phyloP scores from a whole-genome alignment of 2,113 vertebrate species.

The Seriola quinqueradiata region DNA sequence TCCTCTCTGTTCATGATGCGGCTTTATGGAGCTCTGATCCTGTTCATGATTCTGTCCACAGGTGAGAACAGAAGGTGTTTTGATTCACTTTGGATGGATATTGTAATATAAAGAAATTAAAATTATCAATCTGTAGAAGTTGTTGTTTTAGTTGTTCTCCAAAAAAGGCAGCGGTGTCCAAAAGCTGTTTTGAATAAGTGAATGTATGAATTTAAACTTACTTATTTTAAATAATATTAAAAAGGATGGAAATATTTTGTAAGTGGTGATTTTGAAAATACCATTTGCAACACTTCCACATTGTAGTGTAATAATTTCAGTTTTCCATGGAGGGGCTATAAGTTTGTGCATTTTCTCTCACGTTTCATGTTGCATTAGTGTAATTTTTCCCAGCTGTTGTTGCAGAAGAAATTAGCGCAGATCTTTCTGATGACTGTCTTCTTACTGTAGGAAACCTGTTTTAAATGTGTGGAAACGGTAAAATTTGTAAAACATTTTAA shows the following conservation, averaged over 20 bases:
- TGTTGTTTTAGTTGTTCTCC: not conserved
- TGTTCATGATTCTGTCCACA: slow-evolving; percentile 14
- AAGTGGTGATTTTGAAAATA: too few relatives aligned
- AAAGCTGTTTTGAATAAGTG: not conserved
- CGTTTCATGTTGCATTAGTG: too few relatives aligned
- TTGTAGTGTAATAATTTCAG: too few relatives aligned
- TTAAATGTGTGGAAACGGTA: not conserved
- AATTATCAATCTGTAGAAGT: not conserved
- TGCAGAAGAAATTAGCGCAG: not conserved
- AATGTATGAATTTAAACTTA: not conserved
- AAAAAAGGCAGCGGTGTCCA: not conserved
- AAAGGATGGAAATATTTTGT: too few relatives aligned
- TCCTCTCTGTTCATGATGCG: slow-evolving; percentile 30
- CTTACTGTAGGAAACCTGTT: not conserved
- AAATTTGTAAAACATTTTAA: not conserved
- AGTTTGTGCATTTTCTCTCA: too few relatives aligned
- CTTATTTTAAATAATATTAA: not conserved
- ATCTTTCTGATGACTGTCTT: not conserved
- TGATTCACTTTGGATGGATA: not conserved
- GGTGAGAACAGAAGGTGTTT: not conserved
- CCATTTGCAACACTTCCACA: too few relatives aligned
- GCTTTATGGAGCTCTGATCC: slow-evolving; percentile 44
- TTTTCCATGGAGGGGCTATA: too few relatives aligned
- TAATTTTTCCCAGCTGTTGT: too few relatives aligned
- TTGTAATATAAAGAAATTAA: not conserved